Conservation (phyloP, 2,888 invertebrate genomes). For the Acanthosepion lycidas region DNA sequence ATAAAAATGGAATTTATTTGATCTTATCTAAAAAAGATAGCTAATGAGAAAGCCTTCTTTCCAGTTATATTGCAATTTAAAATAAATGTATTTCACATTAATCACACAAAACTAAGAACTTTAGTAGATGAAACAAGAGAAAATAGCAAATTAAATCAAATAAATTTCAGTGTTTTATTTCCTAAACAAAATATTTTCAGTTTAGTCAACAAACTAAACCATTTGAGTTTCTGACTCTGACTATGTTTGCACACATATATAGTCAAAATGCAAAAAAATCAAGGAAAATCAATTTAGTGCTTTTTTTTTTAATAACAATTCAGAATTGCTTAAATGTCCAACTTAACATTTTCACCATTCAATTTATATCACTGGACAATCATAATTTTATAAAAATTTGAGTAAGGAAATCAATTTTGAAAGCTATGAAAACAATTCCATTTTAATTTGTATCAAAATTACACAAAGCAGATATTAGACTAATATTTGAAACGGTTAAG, state of each 20-base stretch:
- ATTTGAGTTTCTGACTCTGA: no score
- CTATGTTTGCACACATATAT: not conserved
- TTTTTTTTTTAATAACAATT: not conserved
- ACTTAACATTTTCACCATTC: not conserved
- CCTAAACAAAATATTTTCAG: not conserved
- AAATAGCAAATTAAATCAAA: not conserved
- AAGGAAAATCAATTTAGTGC: not conserved
- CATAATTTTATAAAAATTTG: not conserved
- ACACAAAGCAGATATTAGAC: not conserved
- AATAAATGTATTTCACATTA: no score
- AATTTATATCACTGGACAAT: not conserved
- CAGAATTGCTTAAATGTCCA: not conserved
- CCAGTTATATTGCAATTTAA: not conserved
- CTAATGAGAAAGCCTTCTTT: not conserved
- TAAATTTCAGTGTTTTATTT: not conserved
- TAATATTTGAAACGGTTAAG: not conserved
- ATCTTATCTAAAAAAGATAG: not conserved
- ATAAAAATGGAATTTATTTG: not conserved
- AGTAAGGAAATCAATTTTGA: not conserved
- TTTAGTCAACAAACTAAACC: not conserved
- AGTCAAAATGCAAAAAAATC: not conserved
- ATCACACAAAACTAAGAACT: no score
- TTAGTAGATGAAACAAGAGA: no score
- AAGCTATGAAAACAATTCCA: not conserved
- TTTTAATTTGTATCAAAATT: not conserved